Percentiles rank a stretch among this genome's conserved stretches.
These are phyloP conservation scores for Capra hircus DNA, from an alignment of 2,113 vertebrate species.

Conservation along the genomic window DNA sequence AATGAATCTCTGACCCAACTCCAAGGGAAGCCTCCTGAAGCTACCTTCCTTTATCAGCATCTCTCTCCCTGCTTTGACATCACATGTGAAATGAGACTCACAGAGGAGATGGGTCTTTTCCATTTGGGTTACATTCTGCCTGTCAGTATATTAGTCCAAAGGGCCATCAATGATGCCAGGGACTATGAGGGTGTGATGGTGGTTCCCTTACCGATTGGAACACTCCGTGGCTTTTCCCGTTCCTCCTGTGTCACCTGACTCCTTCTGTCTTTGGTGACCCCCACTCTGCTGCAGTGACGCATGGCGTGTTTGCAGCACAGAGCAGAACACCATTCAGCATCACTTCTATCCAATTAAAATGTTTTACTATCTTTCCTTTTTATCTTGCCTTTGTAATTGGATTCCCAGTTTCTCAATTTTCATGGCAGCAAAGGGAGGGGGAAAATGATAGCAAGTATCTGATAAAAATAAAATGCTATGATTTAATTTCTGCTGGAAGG, in stretches of 20 bases:
- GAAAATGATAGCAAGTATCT: constrained; percentile 60
- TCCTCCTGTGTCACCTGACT: constrained; percentile 30
- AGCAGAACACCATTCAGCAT: constrained; percentile 26
- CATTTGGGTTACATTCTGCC: constrained; percentile 35
- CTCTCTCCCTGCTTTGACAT: constrained; percentile 5
- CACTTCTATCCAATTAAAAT: constrained; percentile 80
- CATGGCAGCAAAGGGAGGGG: constrained; percentile 63
- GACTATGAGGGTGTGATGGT: not conserved
- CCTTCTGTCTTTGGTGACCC: constrained; percentile 53
- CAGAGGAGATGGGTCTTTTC: not conserved
- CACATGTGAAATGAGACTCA: constrained; percentile 45
- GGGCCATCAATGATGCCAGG: not conserved
- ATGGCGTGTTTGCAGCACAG: constrained; percentile 12
- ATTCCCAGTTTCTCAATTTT: constrained; percentile 82
- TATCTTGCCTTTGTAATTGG: constrained; percentile 83
- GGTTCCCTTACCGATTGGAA: constrained; percentile 15
- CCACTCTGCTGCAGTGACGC: not conserved
- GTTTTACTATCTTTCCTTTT: constrained; percentile 76
- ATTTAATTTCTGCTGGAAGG: constrained; percentile 74
- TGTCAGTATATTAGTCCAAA: constrained; percentile 24
- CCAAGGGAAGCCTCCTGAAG: not conserved
- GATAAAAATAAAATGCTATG: constrained; percentile 70
- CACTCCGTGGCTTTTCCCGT: not conserved
- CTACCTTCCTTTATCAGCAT: not conserved
- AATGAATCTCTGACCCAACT: not conserved